phyloP scores from a whole-genome alignment of 2,797 vertebrate species.

The Parotocinclus haroldoi region DNA sequence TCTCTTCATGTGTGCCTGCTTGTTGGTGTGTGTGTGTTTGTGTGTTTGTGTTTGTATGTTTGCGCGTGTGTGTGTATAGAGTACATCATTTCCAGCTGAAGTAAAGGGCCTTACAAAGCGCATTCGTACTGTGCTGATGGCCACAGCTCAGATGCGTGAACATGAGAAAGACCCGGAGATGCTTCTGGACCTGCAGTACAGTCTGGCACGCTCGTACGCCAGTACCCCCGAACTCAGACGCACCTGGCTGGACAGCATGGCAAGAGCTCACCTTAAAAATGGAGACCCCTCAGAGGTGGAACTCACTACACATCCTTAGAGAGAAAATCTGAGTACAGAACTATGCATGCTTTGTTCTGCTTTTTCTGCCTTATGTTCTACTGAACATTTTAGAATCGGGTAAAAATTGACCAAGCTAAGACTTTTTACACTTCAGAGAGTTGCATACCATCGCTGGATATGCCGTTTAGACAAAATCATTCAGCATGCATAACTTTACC shows the following conservation, averaged over 20 bases:
- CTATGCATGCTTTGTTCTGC: no score
- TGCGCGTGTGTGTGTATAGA: conserved; percentile 67
- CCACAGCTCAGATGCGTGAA: conserved; percentile 95
- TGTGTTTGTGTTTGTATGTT: no score
- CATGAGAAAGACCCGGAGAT: conserved; percentile 95
- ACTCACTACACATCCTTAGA: conserved; percentile 1
- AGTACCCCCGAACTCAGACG: conserved; percentile 93
- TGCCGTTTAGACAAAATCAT: no score
- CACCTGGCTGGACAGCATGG: conserved; percentile 97
- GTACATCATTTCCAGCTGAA: conserved; percentile 87
- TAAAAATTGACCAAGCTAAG: no score
- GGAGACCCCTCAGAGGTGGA: conserved; percentile 96
- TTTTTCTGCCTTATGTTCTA: no score
- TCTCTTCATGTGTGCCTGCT: conserved; percentile 2
- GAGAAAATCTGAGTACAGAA: no score
- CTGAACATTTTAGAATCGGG: no score
- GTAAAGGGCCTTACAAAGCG: conserved; percentile 94
- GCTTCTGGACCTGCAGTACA: conserved; percentile 94
- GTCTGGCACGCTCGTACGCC: conserved; percentile 92
- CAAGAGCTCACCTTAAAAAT: conserved; percentile 91
- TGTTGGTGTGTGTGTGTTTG: neutral
- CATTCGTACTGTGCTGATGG: conserved; percentile 95
- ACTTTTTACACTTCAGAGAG: no score
- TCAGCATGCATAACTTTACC: no score
- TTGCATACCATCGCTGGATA: no score